These are phyloP conservation scores for Polietes domitor DNA, from an alignment of 2,888 invertebrate genomes.

Conservation along the genomic window DNA sequence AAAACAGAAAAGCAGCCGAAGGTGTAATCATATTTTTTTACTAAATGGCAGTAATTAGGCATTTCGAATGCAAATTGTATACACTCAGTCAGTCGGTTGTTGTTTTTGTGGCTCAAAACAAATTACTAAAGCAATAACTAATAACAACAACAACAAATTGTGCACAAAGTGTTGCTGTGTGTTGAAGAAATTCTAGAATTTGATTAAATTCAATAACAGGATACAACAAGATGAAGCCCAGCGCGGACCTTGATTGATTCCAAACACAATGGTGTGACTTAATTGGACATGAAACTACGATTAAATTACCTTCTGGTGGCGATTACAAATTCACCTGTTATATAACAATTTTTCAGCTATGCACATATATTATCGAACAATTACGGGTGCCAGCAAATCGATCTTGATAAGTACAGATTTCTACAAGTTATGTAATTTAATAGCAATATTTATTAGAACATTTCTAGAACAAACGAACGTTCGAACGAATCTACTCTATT, in stretches of 20 bases:
- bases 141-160: neutral
- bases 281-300: neutral
- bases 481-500: neutral
- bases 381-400: neutral
- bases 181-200: conserved; percentile 17
- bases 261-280: neutral
- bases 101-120: neutral
- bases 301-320: neutral
- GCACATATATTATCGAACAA: neutral
- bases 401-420: neutral
- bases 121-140: too few species aligned
- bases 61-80: conserved; percentile 58
- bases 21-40: conserved; percentile 41
- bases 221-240: neutral
- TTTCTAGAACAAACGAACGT: neutral
- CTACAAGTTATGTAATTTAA: neutral
- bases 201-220: conserved; percentile 14
- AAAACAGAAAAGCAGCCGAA: neutral
- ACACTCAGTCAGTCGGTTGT: neutral
- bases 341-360: neutral
- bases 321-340: neutral
- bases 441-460: neutral
- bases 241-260: neutral
- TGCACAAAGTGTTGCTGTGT: neutral
- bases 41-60: conserved; percentile 43